Conservation (phyloP, 2,888 invertebrate genomes). For the Flexamia atlantica region DNA sequence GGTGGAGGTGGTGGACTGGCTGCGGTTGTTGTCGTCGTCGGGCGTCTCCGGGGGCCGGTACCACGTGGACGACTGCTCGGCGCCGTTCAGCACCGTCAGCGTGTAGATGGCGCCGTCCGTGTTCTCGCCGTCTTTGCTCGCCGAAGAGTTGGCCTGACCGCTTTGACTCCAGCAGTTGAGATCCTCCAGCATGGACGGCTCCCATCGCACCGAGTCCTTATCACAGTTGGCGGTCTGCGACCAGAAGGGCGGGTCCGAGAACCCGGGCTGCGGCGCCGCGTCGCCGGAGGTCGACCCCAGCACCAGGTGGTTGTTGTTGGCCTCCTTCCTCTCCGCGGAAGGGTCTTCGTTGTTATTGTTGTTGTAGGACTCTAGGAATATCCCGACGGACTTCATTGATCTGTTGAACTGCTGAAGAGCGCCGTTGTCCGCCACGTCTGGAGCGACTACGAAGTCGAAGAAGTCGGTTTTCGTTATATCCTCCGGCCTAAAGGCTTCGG, state of each 20-base stretch:
- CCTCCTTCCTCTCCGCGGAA: conserved; percentile 37
- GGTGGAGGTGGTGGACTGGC: conserved; percentile 53
- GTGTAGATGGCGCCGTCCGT: conserved; percentile 92
- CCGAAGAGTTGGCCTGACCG: conserved; percentile 76
- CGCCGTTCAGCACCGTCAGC: conserved; percentile 90
- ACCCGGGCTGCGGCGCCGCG: conserved; percentile 76
- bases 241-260: conserved; percentile 75
- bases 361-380: conserved; percentile 77
- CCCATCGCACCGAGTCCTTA: conserved; percentile 75
- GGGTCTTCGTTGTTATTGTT: conserved; percentile 64
- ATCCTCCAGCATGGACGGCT: conserved; percentile 88
- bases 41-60: conserved; percentile 80
- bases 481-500: conserved; percentile 87
- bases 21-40: conserved; percentile 75
- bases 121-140: conserved; percentile 74
- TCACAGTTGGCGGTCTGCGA: conserved; percentile 74
- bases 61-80: conserved; percentile 74
- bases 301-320: conserved; percentile 59
- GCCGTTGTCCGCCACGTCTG: conserved; percentile 84
- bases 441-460: conserved; percentile 92
- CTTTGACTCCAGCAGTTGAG: conserved; percentile 83
- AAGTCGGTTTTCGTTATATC: conserved; percentile 93
- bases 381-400: conserved; percentile 83
- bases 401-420: conserved; percentile 80
- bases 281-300: conserved; percentile 69